Evolutionary conservation across 1,140 invertebrate species (phyloP).

Genomic region (Berghia stephanieae): DNA sequence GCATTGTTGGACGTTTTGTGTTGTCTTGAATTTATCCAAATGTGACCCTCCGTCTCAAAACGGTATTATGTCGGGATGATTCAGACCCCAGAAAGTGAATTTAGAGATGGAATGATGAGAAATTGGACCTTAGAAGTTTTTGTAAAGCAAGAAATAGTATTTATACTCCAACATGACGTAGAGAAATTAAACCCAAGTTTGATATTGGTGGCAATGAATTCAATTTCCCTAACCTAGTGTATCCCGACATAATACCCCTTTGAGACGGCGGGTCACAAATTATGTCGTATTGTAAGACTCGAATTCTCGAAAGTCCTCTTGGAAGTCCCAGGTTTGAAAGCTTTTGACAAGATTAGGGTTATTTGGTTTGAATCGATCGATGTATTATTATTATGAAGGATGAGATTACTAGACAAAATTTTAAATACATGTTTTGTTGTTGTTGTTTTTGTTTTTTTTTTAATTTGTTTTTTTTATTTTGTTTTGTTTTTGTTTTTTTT

Average conservation of each 20-base stretch:
- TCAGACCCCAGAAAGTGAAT: too few species aligned
- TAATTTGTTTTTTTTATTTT: not conserved
- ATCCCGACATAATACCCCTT: too few species aligned
- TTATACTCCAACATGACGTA: too few species aligned
- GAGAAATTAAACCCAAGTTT: too few species aligned
- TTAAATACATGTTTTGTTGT: not conserved
- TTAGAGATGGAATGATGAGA: too few species aligned
- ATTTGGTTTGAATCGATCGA: not conserved
- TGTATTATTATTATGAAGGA: not conserved
- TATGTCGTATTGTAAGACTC: not conserved
- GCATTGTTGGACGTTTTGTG: not conserved
- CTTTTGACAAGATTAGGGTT: not conserved
- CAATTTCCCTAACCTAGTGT: too few species aligned
- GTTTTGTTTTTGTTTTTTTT: not conserved
- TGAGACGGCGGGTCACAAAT: too few species aligned
- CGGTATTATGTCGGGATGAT: too few species aligned
- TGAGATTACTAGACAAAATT: not conserved
- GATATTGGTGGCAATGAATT: too few species aligned
- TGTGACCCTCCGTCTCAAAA: too few species aligned
- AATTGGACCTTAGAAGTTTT: too few species aligned
- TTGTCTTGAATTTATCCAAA: not conserved
- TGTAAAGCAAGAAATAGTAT: too few species aligned
- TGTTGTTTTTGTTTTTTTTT: not conserved
- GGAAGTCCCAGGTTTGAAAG: not conserved
- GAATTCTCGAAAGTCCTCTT: not conserved